These are phyloP conservation scores for Clistopyga incitator DNA, from an alignment of 2,888 invertebrate species.

Conservation along the genomic window DNA sequence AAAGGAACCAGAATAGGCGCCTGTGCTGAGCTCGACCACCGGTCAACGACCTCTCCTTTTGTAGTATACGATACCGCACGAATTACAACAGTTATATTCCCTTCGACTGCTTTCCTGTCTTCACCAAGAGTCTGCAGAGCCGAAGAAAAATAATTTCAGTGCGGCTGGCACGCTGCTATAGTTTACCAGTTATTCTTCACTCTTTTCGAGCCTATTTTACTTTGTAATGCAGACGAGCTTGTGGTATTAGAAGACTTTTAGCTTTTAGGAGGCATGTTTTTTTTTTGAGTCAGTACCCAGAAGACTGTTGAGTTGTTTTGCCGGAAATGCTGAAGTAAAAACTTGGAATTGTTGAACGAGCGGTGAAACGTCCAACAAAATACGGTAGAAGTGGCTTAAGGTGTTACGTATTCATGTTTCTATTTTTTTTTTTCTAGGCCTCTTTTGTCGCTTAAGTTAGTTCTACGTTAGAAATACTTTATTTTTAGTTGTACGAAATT, in stretches of 20 bases:
- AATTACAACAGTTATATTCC: conserved; percentile 35
- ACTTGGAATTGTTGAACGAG: background rate
- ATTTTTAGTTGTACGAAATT: too few species aligned
- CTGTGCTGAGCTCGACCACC: conserved; percentile 58
- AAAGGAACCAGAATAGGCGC: conserved; percentile 74
- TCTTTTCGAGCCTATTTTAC: background rate
- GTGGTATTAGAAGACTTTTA: background rate
- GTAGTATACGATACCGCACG: conserved; percentile 49
- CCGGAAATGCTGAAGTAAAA: conserved; percentile 19
- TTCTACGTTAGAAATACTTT: too few species aligned
- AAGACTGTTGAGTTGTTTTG: conserved; percentile 44
- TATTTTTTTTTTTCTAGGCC: conserved; percentile 2
- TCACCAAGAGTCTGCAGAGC: conserved; percentile 3
- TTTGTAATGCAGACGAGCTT: background rate
- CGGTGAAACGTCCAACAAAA: background rate
- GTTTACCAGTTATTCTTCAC: too few species aligned
- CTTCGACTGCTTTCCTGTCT: background rate
- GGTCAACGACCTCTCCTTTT: conserved; percentile 74
- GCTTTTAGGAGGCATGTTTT: background rate
- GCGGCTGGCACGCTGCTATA: too few species aligned
- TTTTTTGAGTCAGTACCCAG: background rate
- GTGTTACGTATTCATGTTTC: conserved; percentile 20
- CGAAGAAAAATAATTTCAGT: background rate
- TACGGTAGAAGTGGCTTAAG: conserved; percentile 4
- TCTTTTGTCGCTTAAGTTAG: too few species aligned